Evolutionary conservation across 2,113 vertebrate species (phyloP).

Genomic region (Pseudorasbora parva): DNA sequence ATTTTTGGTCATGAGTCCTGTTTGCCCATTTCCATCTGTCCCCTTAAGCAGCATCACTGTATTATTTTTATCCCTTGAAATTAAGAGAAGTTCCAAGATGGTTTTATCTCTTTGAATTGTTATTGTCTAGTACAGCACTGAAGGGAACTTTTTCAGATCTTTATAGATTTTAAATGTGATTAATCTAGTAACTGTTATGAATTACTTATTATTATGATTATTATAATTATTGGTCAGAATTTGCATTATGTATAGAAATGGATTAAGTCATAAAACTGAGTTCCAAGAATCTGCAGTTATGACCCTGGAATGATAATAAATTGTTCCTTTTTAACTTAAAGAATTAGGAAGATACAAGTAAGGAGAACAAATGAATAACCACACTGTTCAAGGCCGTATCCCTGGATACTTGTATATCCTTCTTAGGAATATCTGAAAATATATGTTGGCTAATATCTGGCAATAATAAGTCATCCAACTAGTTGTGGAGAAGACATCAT

Average conservation of each 20-base stretch:
- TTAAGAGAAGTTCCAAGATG: constrained; percentile 16
- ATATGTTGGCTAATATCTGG: neutral
- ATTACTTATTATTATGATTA: neutral
- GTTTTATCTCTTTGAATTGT: neutral
- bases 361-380: neutral
- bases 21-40: constrained; percentile 64
- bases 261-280: no score
- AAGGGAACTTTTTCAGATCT: neutral
- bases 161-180: neutral
- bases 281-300: neutral
- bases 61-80: constrained; percentile 62
- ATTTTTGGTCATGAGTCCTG: constrained; percentile 68
- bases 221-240: neutral
- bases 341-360: constrained; percentile 12
- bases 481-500: constrained; percentile 5
- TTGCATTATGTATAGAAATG: neutral
- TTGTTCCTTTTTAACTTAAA: neutral
- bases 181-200: neutral
- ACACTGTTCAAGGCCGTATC: neutral
- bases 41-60: constrained; percentile 47
- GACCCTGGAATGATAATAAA: neutral
- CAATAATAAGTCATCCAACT: constrained; percentile 8
- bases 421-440: neutral
- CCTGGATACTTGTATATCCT: constrained; percentile 25
- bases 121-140: neutral